Percentiles rank a stretch among this genome's conserved stretches.
Conservation (phyloP, 2,113 vertebrate genomes). For the Alces alces region DNA sequence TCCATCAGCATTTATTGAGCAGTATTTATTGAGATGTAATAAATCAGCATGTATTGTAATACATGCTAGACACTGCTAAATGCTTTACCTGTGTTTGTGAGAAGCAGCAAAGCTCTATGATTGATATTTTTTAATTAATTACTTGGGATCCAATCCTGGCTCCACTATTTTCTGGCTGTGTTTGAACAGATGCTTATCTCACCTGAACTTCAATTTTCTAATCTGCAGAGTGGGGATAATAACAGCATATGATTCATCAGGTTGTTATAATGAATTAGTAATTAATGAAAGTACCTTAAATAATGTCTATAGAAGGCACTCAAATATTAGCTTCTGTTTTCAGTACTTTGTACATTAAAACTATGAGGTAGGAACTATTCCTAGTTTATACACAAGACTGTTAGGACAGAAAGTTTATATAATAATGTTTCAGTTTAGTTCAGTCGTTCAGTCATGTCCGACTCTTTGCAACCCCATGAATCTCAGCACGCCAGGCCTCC, state of each 20-base stretch:
- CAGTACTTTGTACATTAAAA: neutral
- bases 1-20: neutral
- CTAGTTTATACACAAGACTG: neutral
- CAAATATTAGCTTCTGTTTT: neutral
- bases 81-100: neutral
- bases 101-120: neutral
- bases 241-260: neutral
- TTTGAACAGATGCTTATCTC: neutral
- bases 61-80: neutral
- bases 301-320: neutral
- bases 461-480: no score
- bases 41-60: neutral
- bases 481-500: no score
- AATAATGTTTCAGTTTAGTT: neutral
- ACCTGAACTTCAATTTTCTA: neutral
- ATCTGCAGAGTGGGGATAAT: neutral
- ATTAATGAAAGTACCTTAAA: neutral
- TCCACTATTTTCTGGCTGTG: neutral
- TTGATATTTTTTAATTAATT: neutral
- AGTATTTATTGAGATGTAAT: neutral
- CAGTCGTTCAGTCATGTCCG: no score
- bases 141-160: neutral
- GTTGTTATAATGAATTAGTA: neutral
- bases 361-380: neutral
- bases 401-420: neutral